These are phyloP conservation scores for Acrossocheilus fasciatus DNA, from an alignment of 2,797 vertebrate genomes.

Conservation along the genomic window DNA sequence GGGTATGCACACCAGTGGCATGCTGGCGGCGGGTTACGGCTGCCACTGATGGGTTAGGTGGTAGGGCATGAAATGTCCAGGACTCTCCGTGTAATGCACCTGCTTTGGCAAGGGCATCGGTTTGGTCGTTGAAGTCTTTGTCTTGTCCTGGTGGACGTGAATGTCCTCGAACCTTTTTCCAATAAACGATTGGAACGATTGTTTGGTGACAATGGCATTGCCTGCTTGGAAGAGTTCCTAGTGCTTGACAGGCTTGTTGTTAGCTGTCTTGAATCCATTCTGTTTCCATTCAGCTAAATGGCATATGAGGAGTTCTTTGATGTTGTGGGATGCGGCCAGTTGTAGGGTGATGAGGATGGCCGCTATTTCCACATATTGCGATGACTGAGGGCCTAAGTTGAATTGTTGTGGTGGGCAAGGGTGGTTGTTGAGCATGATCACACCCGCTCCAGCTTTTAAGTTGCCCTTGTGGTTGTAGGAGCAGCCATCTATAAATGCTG, in stretches of 20 bases:
- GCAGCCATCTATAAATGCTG: neutral
- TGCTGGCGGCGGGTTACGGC: neutral
- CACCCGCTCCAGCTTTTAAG: neutral
- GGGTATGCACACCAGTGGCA: fast-evolving
- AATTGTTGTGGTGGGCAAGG: neutral
- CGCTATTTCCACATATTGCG: neutral
- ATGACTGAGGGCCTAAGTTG: neutral
- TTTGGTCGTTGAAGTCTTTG: no score
- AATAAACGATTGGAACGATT: no score
- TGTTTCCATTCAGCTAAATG: no score
- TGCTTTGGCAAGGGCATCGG: neutral
- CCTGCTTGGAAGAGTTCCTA: no score
- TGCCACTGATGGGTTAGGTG: neutral
- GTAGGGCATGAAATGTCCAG: neutral
- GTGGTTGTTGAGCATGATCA: neutral
- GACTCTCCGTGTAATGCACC: neutral
- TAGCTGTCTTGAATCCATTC: no score
- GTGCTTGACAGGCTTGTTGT: no score
- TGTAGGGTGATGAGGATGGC: neutral
- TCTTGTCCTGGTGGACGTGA: no score
- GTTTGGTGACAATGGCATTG: no score
- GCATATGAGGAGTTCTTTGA: neutral
- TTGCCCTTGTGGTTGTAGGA: neutral
- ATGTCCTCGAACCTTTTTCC: no score
- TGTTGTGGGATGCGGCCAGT: neutral